Base-by-base conservation (phyloP, 2,888 invertebrate genomes). In the Lasioglossum zephyrum region DNA sequence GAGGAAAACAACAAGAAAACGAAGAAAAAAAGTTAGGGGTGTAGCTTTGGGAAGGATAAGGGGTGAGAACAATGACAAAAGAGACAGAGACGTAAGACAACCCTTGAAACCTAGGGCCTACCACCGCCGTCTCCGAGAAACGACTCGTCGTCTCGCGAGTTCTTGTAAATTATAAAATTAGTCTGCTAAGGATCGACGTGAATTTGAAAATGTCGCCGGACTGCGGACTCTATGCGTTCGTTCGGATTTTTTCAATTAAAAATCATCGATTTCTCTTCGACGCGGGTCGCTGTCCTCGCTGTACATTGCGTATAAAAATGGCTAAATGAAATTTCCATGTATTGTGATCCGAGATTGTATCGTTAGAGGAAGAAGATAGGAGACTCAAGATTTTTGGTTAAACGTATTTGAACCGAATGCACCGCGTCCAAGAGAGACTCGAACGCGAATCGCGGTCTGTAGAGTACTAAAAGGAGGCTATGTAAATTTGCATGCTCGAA, bases 121-220 rank as follows among this genome's bases (percentile, higher is more conserved):
- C 22, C 84, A 73, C 81, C 87, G 88, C 80, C 90, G 88, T 91
- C 85, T 90, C 90, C 84, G 53, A 60, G 69, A 22, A n/a, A 22
- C 49, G 11, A 73, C 53, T 82, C 72, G 76, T 79, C 74, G 31
- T 84, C 16, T 80, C 79, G 79, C 77, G 63, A 79, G 86, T 63
- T 81, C 79, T 90, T 91, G 87, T 90, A 75, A 81, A 82, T 83
- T 31, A 36, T 31, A 18, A 36, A 69, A 69, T 57, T 57, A 57
- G 57, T n/a, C 39, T 3, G 36, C 69, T 39, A 83, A 82, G 73
- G 49, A 26, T 26, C 75, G 72, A 60, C 76, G 69, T 66, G 70
- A 80, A 70, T 57, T 73, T 18, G 77, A 74, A 77, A 47, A 41
- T 74, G 77, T 70, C 74, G 70, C 73, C 86, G 83, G 70, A n/a